Evolutionary conservation across 1,140 invertebrate genomes (phyloP).

Genomic region (Helicorthomorpha holstii): DNA sequence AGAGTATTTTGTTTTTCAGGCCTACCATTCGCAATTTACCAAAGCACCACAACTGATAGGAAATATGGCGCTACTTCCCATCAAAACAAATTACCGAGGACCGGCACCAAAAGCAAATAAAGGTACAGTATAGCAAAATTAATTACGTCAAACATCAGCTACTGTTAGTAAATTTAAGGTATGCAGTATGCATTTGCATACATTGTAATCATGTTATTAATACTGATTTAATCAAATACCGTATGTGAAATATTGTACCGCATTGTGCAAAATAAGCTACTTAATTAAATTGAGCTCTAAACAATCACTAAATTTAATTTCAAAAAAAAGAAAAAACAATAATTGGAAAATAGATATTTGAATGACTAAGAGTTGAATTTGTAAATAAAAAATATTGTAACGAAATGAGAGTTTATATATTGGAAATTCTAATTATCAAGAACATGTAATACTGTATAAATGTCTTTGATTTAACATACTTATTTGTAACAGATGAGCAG

Average conservation of each 20-base stretch:
- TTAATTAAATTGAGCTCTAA: too few relatives aligned
- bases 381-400: background rate
- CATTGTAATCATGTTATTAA: too few relatives aligned
- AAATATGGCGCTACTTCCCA: conserved; percentile 78
- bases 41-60: conserved; percentile 57
- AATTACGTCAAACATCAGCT: too few relatives aligned
- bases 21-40: conserved; percentile 82
- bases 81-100: conserved; percentile 70
- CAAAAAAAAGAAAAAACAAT: too few relatives aligned
- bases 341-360: conserved; percentile 8
- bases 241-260: too few relatives aligned
- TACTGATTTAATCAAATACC: too few relatives aligned
- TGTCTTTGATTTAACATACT: conserved; percentile 6
- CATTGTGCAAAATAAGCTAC: too few relatives aligned
- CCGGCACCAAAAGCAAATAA: conserved; percentile 52
- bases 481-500: conserved; percentile 23
- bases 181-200: too few relatives aligned
- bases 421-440: background rate
- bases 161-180: too few relatives aligned
- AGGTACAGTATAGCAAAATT: too few relatives aligned
- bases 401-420: background rate
- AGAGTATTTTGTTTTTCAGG: conserved; percentile 31
- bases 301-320: too few relatives aligned
- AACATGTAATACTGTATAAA: background rate
- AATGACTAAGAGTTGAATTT: conserved; percentile 2